phyloP scores from a whole-genome alignment of 1,140 invertebrate genomes.

The Oncopeltus fasciatus region DNA sequence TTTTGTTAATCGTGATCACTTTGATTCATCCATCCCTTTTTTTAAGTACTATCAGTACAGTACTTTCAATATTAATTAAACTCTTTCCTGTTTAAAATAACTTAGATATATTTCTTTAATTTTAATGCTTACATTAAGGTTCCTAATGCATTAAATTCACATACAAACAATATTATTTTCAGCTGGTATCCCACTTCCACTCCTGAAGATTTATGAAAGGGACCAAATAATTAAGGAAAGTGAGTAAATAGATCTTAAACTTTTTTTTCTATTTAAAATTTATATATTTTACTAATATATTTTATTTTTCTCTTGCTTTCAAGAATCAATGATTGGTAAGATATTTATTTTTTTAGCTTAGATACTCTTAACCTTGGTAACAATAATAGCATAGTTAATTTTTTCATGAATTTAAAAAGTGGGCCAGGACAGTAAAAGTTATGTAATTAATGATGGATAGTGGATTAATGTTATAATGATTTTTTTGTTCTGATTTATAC shows the following conservation, averaged over 20 bases:
- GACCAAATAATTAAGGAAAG: constrained; percentile 67
- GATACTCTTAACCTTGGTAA: too few relatives aligned
- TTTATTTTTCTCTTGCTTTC: not conserved
- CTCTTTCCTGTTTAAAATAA: not conserved
- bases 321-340: not conserved
- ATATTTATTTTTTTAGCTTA: too few relatives aligned
- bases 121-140: too few relatives aligned
- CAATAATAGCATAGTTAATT: too few relatives aligned
- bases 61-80: not conserved
- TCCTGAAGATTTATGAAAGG: constrained; percentile 56
- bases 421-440: too few relatives aligned
- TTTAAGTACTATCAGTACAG: not conserved
- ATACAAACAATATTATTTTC: too few relatives aligned
- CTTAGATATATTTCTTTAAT: not conserved
- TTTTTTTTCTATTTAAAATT: constrained; percentile 6
- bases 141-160: too few relatives aligned
- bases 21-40: not conserved
- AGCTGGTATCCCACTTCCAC: constrained; percentile 31
- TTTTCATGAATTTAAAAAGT: too few relatives aligned
- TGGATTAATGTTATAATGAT: too few relatives aligned
- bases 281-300: not conserved
- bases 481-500: too few relatives aligned
- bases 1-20: too few relatives aligned
- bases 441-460: too few relatives aligned
- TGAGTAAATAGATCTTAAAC: constrained; percentile 35